Base-by-base conservation (phyloP, 1,140 invertebrate genomes). In the Drosophila ambigua region DNA sequence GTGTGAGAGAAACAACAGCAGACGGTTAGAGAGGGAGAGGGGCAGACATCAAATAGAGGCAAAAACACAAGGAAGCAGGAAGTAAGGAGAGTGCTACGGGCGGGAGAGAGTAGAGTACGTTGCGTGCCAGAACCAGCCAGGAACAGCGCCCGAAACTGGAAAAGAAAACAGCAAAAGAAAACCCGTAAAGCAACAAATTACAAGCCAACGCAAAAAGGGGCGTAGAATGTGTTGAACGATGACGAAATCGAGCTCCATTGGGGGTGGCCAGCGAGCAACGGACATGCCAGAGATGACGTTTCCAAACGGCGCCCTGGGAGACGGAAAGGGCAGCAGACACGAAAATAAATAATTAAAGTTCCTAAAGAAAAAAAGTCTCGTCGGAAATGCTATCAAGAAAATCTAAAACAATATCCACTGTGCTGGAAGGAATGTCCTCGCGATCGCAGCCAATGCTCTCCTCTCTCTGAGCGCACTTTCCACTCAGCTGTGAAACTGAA, bases 211-310 rank as follows among this genome's bases (percentile, higher is more conserved):
- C 31, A 39, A 55, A 73, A 72, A 43, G 69, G 62, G 82, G 78
- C 74, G 78, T 73, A 65, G 48, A 53, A 66, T 72, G 54, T 68
- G 39, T 71, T 46, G 60, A 77, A 77, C 68, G 83, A 88, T 88
- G 84, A 88, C 83, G 83, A 74, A 79, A 87, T 88, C 76, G 76
- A 78, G 78, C 52, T 62, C 63, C 35, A 39, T 13, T 11, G 11
- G 35, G 35, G 35, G 35, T 4, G 35, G 11, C 4, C 35, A 51
- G 20, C 39, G 51, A 9, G 28, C 39, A 67, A 57, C 31, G 31
- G 31, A 62, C 74, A 77, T 77, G 74, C 74, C 20, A 77, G 39
- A 49, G 48, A 77, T 77, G 74, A 77, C 74, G 74, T 77, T 66
- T 43, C n/a, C 20, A 51, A 39, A 28, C 15, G 15, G 43, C 5